A percentile compares a stretch with the other conserved stretches of the same genome.
phyloP scores from a whole-genome alignment of 2,888 invertebrate genomes.

The Eristalis arbustorum region DNA sequence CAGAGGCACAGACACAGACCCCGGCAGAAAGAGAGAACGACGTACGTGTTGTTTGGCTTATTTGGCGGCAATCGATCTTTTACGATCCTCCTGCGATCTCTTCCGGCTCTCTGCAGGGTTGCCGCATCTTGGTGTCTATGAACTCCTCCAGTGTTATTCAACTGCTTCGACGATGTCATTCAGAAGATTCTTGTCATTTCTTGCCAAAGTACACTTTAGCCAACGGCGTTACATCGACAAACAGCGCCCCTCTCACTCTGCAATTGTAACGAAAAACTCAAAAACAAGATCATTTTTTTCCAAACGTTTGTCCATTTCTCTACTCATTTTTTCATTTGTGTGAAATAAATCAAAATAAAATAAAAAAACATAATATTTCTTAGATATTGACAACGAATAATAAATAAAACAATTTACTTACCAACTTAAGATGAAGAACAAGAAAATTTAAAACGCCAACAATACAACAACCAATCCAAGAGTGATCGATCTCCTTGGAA shows the following conservation, averaged over 20 bases:
- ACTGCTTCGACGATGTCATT: no score
- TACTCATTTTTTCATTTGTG: slow-evolving; percentile 12
- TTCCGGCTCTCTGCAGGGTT: no score
- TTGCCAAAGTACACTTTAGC: not conserved
- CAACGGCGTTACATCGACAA: not conserved
- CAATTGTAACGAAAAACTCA: not conserved
- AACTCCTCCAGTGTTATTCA: no score
- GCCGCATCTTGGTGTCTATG: no score
- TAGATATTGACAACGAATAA: slow-evolving; percentile 65
- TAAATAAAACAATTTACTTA: slow-evolving; percentile 25
- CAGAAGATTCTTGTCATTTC: no score
- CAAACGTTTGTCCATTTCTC: not conserved
- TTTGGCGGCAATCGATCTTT: no score
- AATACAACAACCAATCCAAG: slow-evolving; percentile 43
- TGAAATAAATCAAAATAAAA: slow-evolving; percentile 33
- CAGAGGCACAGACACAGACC: no score
- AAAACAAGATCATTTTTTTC: not conserved
- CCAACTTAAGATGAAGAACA: slow-evolving; percentile 5
- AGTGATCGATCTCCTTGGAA: slow-evolving; percentile 21
- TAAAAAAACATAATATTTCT: slow-evolving; percentile 1
- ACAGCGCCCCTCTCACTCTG: not conserved
- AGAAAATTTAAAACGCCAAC: slow-evolving; percentile 28
- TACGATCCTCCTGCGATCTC: no score
- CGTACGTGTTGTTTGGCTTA: no score
- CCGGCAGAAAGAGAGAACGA: no score